A percentile compares a stretch with the other conserved stretches of the same genome.
Evolutionary conservation across 2,797 vertebrate species (phyloP).

Genomic region (Basileuterus tristriatus): DNA sequence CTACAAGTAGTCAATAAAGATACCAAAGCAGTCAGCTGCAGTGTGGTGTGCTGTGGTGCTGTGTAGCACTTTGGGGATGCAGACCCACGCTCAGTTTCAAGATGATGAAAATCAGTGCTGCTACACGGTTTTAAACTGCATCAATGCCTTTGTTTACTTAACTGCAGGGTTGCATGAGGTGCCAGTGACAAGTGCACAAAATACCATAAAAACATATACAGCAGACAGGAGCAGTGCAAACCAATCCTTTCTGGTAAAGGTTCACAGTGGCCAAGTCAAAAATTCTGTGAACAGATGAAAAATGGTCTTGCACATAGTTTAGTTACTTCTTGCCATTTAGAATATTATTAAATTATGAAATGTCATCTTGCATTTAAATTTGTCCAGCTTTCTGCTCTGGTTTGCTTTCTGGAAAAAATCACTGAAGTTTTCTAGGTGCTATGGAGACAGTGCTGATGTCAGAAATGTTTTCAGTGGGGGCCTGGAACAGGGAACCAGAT

Average conservation of each 20-base stretch:
- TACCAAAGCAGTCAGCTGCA: background rate
- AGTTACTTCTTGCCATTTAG: background rate
- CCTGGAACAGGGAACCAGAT: slow-evolving; percentile 17
- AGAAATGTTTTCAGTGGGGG: slow-evolving; percentile 23
- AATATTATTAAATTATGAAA: slow-evolving; percentile 53
- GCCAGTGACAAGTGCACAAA: background rate
- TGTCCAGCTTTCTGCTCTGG: slow-evolving; percentile 43
- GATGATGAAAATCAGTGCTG: background rate
- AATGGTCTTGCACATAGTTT: background rate
- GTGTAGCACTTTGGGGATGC: background rate
- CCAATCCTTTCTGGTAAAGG: background rate
- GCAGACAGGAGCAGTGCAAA: background rate
- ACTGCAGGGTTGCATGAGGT: background rate
- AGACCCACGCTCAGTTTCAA: background rate
- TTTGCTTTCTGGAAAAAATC: slow-evolving; percentile 37
- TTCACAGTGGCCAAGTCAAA: background rate
- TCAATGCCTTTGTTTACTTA: background rate
- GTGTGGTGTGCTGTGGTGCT: background rate
- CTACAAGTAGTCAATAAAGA: background rate
- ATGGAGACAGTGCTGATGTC: slow-evolving; percentile 19
- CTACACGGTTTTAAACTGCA: background rate
- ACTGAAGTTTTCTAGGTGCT: slow-evolving; percentile 42
- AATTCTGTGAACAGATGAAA: background rate
- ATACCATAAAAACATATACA: background rate
- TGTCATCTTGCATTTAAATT: slow-evolving; percentile 54